Percentiles rank a stretch among this genome's conserved stretches.
phyloP scores from a whole-genome alignment of 2,797 vertebrate genomes.

The Hybognathus amarus region DNA sequence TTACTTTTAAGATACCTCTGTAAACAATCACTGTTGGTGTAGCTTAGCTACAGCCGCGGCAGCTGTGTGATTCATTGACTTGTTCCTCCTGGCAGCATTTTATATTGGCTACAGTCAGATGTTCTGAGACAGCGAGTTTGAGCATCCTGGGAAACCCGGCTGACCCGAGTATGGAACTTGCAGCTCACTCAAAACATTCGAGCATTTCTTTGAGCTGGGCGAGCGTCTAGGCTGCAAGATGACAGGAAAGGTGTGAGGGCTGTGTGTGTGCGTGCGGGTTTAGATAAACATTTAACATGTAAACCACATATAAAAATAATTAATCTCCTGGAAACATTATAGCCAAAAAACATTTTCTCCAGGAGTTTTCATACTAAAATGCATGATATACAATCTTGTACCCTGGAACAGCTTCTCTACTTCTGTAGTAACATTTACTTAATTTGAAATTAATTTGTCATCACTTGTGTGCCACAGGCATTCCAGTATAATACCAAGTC shows the following conservation, averaged over 20 bases:
- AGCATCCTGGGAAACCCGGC: too few species aligned
- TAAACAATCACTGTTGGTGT: neutral
- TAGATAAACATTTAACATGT: neutral
- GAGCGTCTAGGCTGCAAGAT: too few species aligned
- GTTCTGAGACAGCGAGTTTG: slow-evolving; percentile 96
- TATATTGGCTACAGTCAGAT: slow-evolving; percentile 96
- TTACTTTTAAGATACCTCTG: neutral
- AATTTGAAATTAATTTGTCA: neutral
- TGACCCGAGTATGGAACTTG: slow-evolving; percentile 99
- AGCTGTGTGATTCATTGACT: neutral
- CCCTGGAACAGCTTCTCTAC: neutral
- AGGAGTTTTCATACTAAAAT: neutral
- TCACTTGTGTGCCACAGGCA: slow-evolving; percentile 74
- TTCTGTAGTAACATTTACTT: slow-evolving; percentile 8
- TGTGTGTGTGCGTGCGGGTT: neutral
- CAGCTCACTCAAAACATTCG: too few species aligned
- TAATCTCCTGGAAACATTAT: neutral
- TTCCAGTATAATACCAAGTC: slow-evolving; percentile 94
- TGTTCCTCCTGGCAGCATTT: slow-evolving; percentile 86
- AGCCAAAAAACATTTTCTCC: neutral
- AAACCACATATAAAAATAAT: neutral
- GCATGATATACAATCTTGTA: neutral
- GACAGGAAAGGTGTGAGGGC: too few species aligned
- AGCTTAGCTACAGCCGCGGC: neutral
- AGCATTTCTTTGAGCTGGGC: too few species aligned